Evolutionary conservation across 2,113 vertebrate species (phyloP), one percentile per base, ranked within the genome.

Genomic region (Tragelaphus scriptus): DNA sequence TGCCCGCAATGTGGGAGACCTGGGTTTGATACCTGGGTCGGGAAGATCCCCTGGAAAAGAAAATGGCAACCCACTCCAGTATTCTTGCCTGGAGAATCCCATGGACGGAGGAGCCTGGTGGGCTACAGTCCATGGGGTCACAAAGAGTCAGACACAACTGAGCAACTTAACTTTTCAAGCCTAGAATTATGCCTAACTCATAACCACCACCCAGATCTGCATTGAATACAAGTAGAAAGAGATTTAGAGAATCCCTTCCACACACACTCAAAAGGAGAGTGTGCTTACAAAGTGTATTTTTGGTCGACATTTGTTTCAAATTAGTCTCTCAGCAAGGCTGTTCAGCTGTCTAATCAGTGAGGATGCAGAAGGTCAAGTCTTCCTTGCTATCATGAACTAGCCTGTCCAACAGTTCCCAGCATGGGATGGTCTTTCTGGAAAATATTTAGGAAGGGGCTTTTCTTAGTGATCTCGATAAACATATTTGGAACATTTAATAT

Each of bases 381-480:
- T 65, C 40, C 47, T 59, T 49, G 32, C 61, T 63, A 11, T 90
- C 56, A 44, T 58, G 49, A 63, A 90, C 32, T 32, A 59, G 25
- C 32, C 44, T 80, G 30, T 55, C 71, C 59, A 53, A 17, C 6
- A 16, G 7, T 94, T 94, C 85, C 36, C 85, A 88, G 85, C 19
- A 19, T 7, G 58, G 19, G 68, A 80, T 16, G 21, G 30, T 55
- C 59, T 95, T 95, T 86, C 82, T 94, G 94, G 96, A 95, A 96
- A 96, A 95, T 79, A 89, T 84, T 96, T 86, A 91, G 94, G 59
- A 95, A 92, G 36, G 44, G 23, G 23, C 53, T 94, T 81, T 88
- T n/a, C 61, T 97, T 93, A 89, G 40, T 80, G 82, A 86, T 89
- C 68, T 49, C 17, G 4, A 2, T 85, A 91, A 94, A 91, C 36